Evolutionary conservation across 2,797 vertebrate genomes (phyloP).

Genomic region (Sarcophilus harrisii): DNA sequence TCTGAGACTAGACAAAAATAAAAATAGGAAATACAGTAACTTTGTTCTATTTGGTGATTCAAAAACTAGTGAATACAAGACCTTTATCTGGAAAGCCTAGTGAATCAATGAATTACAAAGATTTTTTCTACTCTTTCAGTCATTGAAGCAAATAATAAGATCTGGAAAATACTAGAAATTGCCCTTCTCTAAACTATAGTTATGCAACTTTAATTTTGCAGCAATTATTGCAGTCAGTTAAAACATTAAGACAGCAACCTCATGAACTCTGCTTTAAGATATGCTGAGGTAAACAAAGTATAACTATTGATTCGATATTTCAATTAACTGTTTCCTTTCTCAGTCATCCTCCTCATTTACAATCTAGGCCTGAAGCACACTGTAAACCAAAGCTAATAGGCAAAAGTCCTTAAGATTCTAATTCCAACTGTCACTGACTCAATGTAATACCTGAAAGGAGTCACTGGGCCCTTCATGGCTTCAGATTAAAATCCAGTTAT

Average conservation of each 20-base stretch:
- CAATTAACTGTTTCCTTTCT: background rate
- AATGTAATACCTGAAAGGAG: background rate
- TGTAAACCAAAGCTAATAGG: background rate
- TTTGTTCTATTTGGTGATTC: background rate
- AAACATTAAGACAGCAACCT: background rate
- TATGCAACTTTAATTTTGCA: background rate
- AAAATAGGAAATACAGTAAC: background rate
- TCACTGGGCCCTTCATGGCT: background rate
- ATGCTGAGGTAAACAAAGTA: background rate
- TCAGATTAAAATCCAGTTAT: constrained; percentile 1
- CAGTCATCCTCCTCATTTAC: background rate
- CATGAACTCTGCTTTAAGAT: background rate
- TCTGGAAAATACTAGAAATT: background rate
- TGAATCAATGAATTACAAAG: background rate
- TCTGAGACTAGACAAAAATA: background rate
- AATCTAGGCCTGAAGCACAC: background rate
- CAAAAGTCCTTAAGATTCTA: background rate
- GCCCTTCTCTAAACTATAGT: background rate
- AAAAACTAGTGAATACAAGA: background rate
- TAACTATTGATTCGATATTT: background rate
- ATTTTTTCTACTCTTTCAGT: background rate
- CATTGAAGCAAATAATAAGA: background rate
- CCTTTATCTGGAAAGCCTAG: background rate
- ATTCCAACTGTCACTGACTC: constrained; percentile 1
- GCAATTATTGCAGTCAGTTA: background rate